Evolutionary conservation across 1,140 invertebrate species (phyloP), one percentile per base, ranked within the genome.

Genomic region (Pemphigus obesinymphae): DNA sequence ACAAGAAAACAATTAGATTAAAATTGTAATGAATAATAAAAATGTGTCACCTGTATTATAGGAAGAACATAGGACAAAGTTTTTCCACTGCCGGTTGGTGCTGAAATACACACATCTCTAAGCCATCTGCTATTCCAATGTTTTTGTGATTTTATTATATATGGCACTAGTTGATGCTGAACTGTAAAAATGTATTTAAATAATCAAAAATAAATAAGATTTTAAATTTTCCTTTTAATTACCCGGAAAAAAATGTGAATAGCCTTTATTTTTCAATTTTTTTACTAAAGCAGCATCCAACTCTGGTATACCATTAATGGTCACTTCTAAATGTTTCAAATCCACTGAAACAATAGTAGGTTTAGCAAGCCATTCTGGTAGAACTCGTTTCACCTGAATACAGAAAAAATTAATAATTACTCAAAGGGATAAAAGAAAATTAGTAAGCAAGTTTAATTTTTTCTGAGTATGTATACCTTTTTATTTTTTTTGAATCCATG

Each of bases 81-180:
- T 90, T 99, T 99, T 13, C 97, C 97, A 90, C 96, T 98, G 15
- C 97, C 98, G 20, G 98, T 99, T 29, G 97, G 96, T 58, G 97
- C 96, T 31, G 96, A 97, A 50, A 99, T 94, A 89, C 97, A 99
- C n/a, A 98, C 89, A 87, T 99, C 97, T 84, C 91, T 89, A 0
- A 93, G 92, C 87, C 93, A 91, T 83, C 91, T 90, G 82, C 90
- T 88, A 55, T 89, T 87, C 82, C 91, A 88, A 82, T 89, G 89
- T 83, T 91, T 87, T 66, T 83, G 82, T 40, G 26, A n/a, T 10
- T 82, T 84, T 10, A 96, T 85, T 50, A 98, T 87, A 89, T 92
- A 95, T 3, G 95, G 93, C 83, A 98, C 93, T 0, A 98, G 91
- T 85, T 90, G 88, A 40, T 88, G 89, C 89, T 99, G 96, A n/a